Evolutionary conservation across 2,888 invertebrate genomes (phyloP).

Genomic region (Aethes cnicana): DNA sequence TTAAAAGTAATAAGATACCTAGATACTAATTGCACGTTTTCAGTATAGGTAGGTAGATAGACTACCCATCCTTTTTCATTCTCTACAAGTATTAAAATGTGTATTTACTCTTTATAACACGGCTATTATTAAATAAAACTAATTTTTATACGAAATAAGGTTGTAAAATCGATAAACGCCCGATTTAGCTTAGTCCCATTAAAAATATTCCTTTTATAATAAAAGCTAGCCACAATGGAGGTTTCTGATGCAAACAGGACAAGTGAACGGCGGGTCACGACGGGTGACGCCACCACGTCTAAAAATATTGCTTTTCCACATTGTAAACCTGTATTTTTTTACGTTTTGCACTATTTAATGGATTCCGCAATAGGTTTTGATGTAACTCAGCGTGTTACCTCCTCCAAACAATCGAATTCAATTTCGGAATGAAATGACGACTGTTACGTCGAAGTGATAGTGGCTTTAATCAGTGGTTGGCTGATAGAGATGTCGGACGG

Average conservation of each 20-base stretch:
- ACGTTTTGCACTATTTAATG: slow-evolving; percentile 8
- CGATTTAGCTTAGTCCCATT: no score
- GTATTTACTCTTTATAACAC: no score
- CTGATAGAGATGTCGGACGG: no score
- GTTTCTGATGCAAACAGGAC: slow-evolving; percentile 29
- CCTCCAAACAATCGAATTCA: neutral
- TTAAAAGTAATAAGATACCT: no score
- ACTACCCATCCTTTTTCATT: no score
- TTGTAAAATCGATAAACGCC: no score
- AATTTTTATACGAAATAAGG: no score
- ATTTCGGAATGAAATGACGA: slow-evolving; percentile 5
- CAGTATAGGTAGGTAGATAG: no score
- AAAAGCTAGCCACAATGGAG: slow-evolving; percentile 23
- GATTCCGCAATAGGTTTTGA: slow-evolving; percentile 12
- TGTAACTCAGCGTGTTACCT: slow-evolving; percentile 1
- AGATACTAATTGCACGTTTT: no score
- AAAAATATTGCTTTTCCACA: slow-evolving; percentile 29
- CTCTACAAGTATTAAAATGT: no score
- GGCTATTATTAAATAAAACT: no score
- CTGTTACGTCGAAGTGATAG: neutral
- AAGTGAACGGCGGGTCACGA: slow-evolving; percentile 29
- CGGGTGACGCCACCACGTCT: slow-evolving; percentile 21
- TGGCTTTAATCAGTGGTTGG: neutral
- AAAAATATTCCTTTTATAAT: no score
- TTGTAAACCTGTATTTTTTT: slow-evolving; percentile 12